A percentile compares a stretch with the other conserved stretches of the same genome.
Conservation (phyloP, 2,113 vertebrate species). For the Psettodes erumei region DNA sequence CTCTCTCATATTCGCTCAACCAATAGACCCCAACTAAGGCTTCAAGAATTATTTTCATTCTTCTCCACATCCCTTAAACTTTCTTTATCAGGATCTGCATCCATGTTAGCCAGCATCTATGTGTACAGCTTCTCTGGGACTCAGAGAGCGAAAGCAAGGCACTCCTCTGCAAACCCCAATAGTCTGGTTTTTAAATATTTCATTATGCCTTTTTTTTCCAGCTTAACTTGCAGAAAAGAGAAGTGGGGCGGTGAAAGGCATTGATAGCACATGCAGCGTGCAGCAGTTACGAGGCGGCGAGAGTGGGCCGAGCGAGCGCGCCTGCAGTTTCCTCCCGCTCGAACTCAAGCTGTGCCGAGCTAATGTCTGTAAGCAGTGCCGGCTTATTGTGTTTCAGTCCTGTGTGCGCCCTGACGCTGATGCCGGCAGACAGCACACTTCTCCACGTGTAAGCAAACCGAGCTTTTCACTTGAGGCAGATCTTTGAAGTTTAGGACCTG, state of each 20-base stretch:
- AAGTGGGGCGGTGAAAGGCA: slow-evolving; percentile 54
- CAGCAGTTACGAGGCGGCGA: slow-evolving; percentile 68
- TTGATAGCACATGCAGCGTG: slow-evolving; percentile 53
- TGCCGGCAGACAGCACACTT: slow-evolving; percentile 72
- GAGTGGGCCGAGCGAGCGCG: slow-evolving; percentile 56
- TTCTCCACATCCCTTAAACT: background rate
- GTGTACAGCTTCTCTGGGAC: slow-evolving; percentile 5
- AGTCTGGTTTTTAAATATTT: slow-evolving; percentile 73
- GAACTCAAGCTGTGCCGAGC: slow-evolving; percentile 66
- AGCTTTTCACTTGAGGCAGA: slow-evolving; percentile 63
- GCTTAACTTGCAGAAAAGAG: slow-evolving; percentile 77
- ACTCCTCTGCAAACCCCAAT: slow-evolving; percentile 51
- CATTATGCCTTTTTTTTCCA: slow-evolving; percentile 60
- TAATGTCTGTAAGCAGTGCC: slow-evolving; percentile 65
- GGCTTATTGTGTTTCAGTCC: slow-evolving; percentile 71
- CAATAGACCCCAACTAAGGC: slow-evolving; percentile 2
- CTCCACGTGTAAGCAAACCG: slow-evolving; percentile 71
- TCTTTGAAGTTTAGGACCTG: slow-evolving; percentile 71
- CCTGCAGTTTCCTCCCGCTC: slow-evolving; percentile 66
- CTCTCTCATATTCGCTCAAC: slow-evolving; percentile 17
- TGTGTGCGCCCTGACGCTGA: slow-evolving; percentile 69
- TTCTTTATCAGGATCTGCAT: slow-evolving; percentile 19
- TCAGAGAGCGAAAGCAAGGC: slow-evolving; percentile 24
- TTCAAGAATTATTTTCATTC: background rate
- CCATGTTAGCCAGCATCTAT: slow-evolving; percentile 6